Conservation (phyloP, 2,797 vertebrate genomes). For the Notoglanidium macrostoma region DNA sequence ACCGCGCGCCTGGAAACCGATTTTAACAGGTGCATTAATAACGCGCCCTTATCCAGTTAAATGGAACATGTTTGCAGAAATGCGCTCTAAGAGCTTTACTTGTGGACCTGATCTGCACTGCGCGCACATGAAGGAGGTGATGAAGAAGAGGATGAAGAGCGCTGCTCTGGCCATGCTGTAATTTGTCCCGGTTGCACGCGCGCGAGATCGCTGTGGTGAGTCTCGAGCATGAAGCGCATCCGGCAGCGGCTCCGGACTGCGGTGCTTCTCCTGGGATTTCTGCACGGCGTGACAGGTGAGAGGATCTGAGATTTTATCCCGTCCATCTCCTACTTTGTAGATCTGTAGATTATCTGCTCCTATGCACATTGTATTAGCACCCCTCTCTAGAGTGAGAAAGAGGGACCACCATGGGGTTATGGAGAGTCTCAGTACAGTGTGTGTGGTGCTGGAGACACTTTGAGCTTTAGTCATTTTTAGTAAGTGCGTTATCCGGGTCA, state of each 20-base stretch:
- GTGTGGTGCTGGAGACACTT: no score
- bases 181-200: not conserved
- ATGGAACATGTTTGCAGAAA: not conserved
- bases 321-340: not conserved
- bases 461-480: not conserved
- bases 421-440: not conserved
- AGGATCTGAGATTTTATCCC: not conserved
- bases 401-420: not conserved
- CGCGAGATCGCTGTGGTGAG: not conserved
- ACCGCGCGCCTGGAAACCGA: not conserved
- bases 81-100: not conserved
- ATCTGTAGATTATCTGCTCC: no score
- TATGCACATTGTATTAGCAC: not conserved
- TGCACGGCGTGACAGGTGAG: constrained; percentile 71
- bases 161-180: not conserved
- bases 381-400: not conserved
- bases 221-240: constrained; percentile 47
- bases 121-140: not conserved
- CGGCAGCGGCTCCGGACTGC: constrained; percentile 42
- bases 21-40: not conserved
- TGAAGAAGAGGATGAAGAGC: not conserved
- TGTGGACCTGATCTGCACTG: not conserved
- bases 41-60: not conserved
- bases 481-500: not conserved
- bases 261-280: constrained; percentile 57